Evolutionary conservation across 2,888 invertebrate genomes (phyloP), one percentile per base, ranked within the genome.

Genomic region (Euproctis similis): DNA sequence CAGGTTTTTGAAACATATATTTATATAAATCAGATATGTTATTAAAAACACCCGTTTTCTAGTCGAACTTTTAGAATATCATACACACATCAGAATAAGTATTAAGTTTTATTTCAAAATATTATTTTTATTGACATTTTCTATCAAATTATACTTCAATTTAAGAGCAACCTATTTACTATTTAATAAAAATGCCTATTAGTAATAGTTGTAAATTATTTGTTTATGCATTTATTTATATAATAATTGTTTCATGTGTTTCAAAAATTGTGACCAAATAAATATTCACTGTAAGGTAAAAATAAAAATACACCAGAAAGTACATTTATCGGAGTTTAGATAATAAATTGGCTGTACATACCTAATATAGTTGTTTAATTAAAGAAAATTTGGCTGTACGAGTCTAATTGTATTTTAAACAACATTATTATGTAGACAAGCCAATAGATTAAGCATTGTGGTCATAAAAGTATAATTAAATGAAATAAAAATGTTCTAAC

Each of bases 241-340:
- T 27, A 20, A 24, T 26, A 30, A 33, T 26, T 24, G 24, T 33
- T 30, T 24, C 22, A 28, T 51, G 54, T 53, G 60, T 68, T 71
- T 69, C 61, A 62, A 67, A 63, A 69, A 70, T 58, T 56, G 55
- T 39, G 40, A 31, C 34, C 47, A 50, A 55, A n/a, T n/a, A 30
- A 39, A 49, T 36, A 60, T 62, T 77, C 82, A 82, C 82, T 82
- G 82, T 82, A 81, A 82, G 82, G 82, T 82, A 80, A 72, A 61
- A 52, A 49, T 45, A 42, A 62, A 67, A 77, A 76, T 59, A 82
- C 82, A 82, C 82, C 82, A 82, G 64, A 62, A 52, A 50, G 55
- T 61, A 65, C 57, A 62, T 53, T 46, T 49, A 41, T 10, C 4
- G 8, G 4, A 18, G 42, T 11, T 43, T 66, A 67, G 53, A 49